Base-by-base conservation (phyloP, 2,113 vertebrate genomes). In the Dascyllus trimaculatus region DNA sequence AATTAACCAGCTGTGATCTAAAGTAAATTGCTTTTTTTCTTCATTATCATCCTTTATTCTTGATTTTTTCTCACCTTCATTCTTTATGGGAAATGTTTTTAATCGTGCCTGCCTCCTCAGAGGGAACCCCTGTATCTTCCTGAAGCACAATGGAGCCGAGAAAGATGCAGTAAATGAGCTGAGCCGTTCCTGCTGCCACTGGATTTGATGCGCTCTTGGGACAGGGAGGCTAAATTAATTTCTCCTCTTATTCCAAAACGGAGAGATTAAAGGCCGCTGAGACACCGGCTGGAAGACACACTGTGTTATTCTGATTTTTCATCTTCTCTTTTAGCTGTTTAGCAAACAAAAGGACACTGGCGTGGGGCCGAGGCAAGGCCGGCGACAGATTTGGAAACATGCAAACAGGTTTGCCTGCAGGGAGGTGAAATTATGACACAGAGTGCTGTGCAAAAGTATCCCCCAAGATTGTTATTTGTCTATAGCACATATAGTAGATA, bases 21-120 rank as follows among this genome's bases (percentile, higher is more conserved):
- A 19, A 35, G 40, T 80, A 60, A 87, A 75, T 83, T 81, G 61
- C 75, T 21, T 2, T 60, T 14, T 14, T 51, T 6, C 53, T 59
- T 85, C 40, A 76, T 91, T 86, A 84, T 85, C 71, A 62, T 84
- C 74, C 67, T 88, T 85, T 85, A 85, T 89, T 86, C 64, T 68
- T 59, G 21, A 62, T 32, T 66, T 49, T 19, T 63, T 72, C 64
- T 65, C 25, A 71, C 76, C 46, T 48, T 21, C 21, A 63, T 70
- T 75, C 51, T 71, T 57, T 77, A 40, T 54, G 24, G 62, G 54
- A 24, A 64, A 57, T 54, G 61, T 88, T 86, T 74, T 8, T 65
- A 63, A 85, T 88, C 43, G 29, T 26, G 19, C 21, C 38, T 51
- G 48, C 54, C 65, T 62, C 38, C 9, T 67, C 53, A 32, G 52